A percentile compares a stretch with the other conserved stretches of the same genome.
Evolutionary conservation across 2,113 vertebrate species (phyloP).

Genomic region (Catagonus wagneri): DNA sequence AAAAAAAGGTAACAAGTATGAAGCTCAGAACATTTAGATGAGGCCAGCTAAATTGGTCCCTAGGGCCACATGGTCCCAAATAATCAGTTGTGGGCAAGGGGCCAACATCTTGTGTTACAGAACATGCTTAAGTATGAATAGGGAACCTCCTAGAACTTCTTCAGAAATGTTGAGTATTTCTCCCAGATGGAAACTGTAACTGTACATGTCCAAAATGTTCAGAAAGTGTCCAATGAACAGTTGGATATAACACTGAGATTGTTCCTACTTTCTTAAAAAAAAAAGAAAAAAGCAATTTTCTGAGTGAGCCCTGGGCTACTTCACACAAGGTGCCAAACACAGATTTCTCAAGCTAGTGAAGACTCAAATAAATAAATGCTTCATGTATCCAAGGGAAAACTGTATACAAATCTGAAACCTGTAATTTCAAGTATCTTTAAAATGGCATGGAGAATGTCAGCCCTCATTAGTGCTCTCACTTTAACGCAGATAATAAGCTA

Average conservation of each 20-base stretch:
- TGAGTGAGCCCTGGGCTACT: background rate
- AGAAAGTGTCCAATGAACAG: background rate
- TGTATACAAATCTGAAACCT: background rate
- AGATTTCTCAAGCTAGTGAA: background rate
- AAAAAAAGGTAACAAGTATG: background rate
- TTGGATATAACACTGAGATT: background rate
- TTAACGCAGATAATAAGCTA: background rate
- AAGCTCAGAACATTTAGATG: background rate
- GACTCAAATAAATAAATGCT: background rate
- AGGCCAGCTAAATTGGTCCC: background rate
- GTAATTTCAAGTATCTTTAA: background rate
- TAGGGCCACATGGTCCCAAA: background rate
- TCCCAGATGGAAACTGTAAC: background rate
- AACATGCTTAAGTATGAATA: background rate
- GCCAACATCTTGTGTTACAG: background rate
- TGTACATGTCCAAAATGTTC: background rate
- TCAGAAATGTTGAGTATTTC: background rate
- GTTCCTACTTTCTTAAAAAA: background rate
- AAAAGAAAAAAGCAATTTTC: background rate
- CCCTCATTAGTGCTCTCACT: constrained; percentile 6
- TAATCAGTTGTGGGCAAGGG: background rate
- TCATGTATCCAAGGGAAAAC: background rate
- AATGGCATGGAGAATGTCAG: constrained; percentile 13
- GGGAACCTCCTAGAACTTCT: background rate
- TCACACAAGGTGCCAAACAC: background rate